Percentiles rank a stretch among this genome's conserved stretches.
Evolutionary conservation across 2,888 invertebrate species (phyloP).

Genomic region (Patella caerulea): DNA sequence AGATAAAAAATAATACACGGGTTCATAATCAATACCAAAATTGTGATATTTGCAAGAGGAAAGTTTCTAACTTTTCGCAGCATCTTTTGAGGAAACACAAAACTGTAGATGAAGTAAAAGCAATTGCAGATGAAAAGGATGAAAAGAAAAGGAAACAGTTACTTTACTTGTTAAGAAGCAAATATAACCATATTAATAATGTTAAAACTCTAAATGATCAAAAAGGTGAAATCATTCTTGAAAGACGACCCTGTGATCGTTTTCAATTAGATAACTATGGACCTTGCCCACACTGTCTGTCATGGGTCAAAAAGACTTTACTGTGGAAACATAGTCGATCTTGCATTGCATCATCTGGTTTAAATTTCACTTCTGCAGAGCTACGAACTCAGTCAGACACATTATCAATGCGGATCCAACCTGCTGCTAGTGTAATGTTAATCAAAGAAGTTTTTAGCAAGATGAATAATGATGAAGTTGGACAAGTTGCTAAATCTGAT

Average conservation of each 20-base stretch:
- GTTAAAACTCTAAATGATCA: background rate
- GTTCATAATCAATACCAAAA: background rate
- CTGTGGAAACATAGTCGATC: background rate
- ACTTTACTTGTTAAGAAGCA: background rate
- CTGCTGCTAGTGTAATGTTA: background rate
- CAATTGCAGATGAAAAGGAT: background rate
- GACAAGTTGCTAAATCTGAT: background rate
- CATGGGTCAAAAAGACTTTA: background rate
- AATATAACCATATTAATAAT: slow-evolving; percentile 13
- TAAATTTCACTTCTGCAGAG: background rate
- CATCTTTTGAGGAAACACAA: background rate
- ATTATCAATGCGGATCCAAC: background rate
- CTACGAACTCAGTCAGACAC: background rate
- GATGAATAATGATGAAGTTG: background rate
- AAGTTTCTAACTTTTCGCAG: background rate
- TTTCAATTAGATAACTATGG: background rate
- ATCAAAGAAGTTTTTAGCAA: background rate
- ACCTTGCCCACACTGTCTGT: background rate
- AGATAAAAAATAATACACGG: background rate
- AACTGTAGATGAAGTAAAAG: background rate
- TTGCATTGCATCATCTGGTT: background rate
- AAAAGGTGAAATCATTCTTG: slow-evolving; percentile 16
- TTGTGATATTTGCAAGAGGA: background rate
- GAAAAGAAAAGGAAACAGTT: background rate
- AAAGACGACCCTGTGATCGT: slow-evolving; percentile 5